Evolutionary conservation across 2,113 vertebrate species (phyloP).

Genomic region (Platysteira castanea): DNA sequence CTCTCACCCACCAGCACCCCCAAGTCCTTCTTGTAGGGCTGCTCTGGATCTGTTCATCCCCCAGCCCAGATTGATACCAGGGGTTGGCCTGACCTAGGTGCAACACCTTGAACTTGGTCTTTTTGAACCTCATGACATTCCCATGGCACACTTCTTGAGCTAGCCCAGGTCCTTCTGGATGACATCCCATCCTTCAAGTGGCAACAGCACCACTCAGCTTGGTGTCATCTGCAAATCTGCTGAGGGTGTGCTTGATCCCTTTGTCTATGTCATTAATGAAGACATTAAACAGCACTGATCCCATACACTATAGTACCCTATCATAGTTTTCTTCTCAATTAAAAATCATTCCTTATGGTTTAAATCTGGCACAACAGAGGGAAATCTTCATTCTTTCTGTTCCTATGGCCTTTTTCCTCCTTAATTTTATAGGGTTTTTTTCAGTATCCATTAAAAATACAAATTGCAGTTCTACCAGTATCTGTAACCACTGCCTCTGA

Average conservation of each 20-base stretch:
- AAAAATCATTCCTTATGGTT: neutral
- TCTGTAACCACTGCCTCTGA: neutral
- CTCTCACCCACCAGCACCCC: neutral
- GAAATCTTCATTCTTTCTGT: neutral
- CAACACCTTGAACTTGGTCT: neutral
- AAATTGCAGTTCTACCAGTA: neutral
- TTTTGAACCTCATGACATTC: neutral
- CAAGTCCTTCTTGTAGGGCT: neutral
- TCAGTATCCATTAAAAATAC: neutral
- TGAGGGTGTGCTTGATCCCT: fast-evolving
- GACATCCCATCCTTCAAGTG: neutral
- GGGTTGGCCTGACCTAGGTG: fast-evolving
- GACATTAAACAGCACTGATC: neutral
- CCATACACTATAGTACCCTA: neutral
- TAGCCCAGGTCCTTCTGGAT: neutral
- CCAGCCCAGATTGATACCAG: fast-evolving
- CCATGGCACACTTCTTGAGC: neutral
- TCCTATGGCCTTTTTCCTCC: neutral
- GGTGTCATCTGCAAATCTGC: neutral
- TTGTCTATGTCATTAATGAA: neutral
- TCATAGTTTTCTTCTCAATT: neutral
- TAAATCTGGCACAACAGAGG: neutral
- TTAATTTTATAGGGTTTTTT: neutral
- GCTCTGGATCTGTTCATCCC: neutral
- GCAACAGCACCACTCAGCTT: neutral